A percentile compares a stretch with the other conserved stretches of the same genome.
Conservation (phyloP, 30 jellyfish, hydroid and myxozoan genomes). For the Chironex yamaguchii region DNA sequence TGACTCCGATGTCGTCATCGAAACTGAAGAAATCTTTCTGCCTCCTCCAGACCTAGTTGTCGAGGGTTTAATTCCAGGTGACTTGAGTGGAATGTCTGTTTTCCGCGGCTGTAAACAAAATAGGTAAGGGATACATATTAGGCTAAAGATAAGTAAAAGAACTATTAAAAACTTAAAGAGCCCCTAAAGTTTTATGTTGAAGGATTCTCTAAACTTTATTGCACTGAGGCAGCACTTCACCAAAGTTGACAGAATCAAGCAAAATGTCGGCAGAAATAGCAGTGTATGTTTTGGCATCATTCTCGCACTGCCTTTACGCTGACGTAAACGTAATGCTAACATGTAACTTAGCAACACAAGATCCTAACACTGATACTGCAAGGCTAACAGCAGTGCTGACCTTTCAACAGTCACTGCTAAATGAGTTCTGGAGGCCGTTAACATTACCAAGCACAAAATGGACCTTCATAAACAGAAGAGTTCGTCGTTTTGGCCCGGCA, state of each 20-base stretch:
- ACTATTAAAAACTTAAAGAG: background rate
- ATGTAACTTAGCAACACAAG: too few species aligned
- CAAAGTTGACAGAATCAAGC: background rate
- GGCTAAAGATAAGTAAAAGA: background rate
- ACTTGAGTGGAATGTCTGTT: slow-evolving; percentile 80
- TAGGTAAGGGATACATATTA: background rate
- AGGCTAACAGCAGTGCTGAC: too few species aligned
- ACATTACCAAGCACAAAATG: too few species aligned
- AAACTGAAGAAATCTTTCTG: slow-evolving; percentile 43
- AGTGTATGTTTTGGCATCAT: too few species aligned
- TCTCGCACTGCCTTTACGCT: too few species aligned
- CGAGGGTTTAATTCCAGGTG: slow-evolving; percentile 98
- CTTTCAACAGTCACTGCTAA: too few species aligned
- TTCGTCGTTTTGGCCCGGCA: too few species aligned
- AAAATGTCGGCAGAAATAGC: background rate
- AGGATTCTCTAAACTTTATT: background rate
- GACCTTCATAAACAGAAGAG: too few species aligned
- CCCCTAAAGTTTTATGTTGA: background rate
- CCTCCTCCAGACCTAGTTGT: slow-evolving; percentile 57
- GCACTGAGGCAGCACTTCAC: background rate
- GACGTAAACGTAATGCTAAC: too few species aligned
- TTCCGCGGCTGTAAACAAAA: slow-evolving; percentile 69
- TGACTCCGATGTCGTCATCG: slow-evolving; percentile 19
- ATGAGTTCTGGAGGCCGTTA: too few species aligned
- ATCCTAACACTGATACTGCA: too few species aligned